Percentiles rank a stretch among this genome's conserved stretches.
Conservation (phyloP, 2,888 invertebrate genomes). For the Gryllus longicercus region DNA sequence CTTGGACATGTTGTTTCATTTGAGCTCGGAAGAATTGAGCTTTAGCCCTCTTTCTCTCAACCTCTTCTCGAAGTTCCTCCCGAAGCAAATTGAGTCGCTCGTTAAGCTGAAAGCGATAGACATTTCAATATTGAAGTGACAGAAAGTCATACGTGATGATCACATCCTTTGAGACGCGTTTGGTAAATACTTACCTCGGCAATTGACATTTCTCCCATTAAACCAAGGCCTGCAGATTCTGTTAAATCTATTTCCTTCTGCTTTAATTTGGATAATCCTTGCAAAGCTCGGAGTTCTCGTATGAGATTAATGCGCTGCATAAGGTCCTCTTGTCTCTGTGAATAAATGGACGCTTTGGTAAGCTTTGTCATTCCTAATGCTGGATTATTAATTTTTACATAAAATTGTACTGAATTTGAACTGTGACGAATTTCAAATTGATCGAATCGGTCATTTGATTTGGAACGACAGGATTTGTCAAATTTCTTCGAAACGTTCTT, state of each 20-base stretch:
- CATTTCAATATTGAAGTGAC: too few relatives aligned
- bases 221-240: slow-evolving; percentile 56
- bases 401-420: neutral
- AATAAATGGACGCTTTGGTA: slow-evolving; percentile 9
- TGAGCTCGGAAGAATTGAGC: slow-evolving; percentile 51
- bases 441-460: too few relatives aligned
- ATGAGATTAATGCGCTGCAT: slow-evolving; percentile 47
- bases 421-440: too few relatives aligned
- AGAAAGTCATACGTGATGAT: neutral
- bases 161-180: neutral
- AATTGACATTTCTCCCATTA: slow-evolving; percentile 63
- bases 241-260: slow-evolving; percentile 55
- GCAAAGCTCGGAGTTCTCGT: slow-evolving; percentile 47
- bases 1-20: slow-evolving; percentile 47
- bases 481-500: too few relatives aligned
- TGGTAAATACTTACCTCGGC: slow-evolving; percentile 47
- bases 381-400: neutral
- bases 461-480: too few relatives aligned
- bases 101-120: slow-evolving; percentile 45
- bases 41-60: slow-evolving; percentile 51
- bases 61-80: slow-evolving; percentile 53
- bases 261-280: slow-evolving; percentile 44
- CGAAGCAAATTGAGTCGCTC: slow-evolving; percentile 54
- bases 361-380: neutral
- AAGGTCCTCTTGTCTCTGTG: slow-evolving; percentile 44